Evolutionary conservation across 2,797 vertebrate genomes (phyloP).

Genomic region (Mormyrus hasselquistii): DNA sequence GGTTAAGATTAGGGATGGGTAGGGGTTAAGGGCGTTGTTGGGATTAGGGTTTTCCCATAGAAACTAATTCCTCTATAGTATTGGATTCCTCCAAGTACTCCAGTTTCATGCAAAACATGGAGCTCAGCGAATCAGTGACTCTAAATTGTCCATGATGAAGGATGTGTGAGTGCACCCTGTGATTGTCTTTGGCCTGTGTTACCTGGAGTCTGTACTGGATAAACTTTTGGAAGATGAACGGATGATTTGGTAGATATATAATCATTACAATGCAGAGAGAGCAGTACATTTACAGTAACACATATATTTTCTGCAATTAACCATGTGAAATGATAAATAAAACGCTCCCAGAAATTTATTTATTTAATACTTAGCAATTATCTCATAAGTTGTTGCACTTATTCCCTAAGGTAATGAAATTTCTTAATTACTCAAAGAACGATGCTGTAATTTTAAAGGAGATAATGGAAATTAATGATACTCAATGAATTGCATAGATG

Average conservation of each 20-base stretch:
- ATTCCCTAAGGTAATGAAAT: neutral
- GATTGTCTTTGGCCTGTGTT: neutral
- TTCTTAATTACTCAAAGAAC: slow-evolving; percentile 19
- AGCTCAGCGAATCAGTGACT: neutral
- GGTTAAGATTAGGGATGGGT: neutral
- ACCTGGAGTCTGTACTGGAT: neutral
- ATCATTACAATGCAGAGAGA: neutral
- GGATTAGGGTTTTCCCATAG: neutral
- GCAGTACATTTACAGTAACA: neutral
- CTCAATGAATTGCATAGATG: neutral
- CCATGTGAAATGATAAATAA: neutral
- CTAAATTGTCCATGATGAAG: neutral
- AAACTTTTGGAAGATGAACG: neutral
- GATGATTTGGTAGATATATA: neutral
- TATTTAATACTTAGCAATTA: neutral
- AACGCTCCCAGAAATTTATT: neutral
- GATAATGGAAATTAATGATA: slow-evolving; percentile 20
- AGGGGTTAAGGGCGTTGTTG: neutral
- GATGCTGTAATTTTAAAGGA: slow-evolving; percentile 10
- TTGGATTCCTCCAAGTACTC: neutral
- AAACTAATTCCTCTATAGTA: neutral
- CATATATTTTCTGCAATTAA: neutral
- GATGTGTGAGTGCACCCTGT: neutral
- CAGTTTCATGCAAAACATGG: neutral
- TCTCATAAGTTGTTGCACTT: neutral